Base-by-base conservation (phyloP, 1,140 invertebrate genomes). In the Aricia agestis region DNA sequence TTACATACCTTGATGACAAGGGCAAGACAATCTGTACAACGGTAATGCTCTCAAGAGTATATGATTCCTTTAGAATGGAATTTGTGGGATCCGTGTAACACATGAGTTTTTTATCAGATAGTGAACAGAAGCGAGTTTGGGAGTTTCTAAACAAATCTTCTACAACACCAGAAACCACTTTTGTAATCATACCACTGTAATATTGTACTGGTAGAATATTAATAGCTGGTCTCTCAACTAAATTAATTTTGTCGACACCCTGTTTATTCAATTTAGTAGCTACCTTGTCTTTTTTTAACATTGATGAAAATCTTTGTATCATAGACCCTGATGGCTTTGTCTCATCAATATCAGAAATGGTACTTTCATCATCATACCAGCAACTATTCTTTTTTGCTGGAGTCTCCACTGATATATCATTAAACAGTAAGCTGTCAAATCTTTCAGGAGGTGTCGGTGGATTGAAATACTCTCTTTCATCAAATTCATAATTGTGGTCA, bases 11-110 rank as follows among this genome's bases (percentile, higher is more conserved):
- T 66, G 87, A 85, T n/a, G 87, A 89, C 17, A 91, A 69, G 18
- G 89, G 87, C 57, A 91, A 71, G 5, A 87, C 85, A 69, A 89
- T 80, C 73, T 91, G 89, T 7, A 91, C n/a, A n/a, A 85, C 87
- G 61, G 83, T 81, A 25, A 91, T 80, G 74, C 74, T 86, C 25
- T 89, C 81, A 13, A 91, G 73, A 6, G 76, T 80, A 66, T 87
- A 89, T 25, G 81, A 78, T 75, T 89, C 89, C 71, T 87, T 91
- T 7, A 91, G 70, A 11, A 88, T 70, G 7, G 79, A 80, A 59
- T 87, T 89, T 6, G 84, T 85, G 17, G 86, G 77, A 70, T 91
- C 89, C 15, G 81, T 72, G 59, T 91, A 91, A 67, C 87, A 91
- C 70, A 89, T 80, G n/a, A 91, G 68, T 72, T 89, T 90, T 66